Conservation (phyloP, 35 echinoderm and acorn worm species). For the Chiridota heheva region DNA sequence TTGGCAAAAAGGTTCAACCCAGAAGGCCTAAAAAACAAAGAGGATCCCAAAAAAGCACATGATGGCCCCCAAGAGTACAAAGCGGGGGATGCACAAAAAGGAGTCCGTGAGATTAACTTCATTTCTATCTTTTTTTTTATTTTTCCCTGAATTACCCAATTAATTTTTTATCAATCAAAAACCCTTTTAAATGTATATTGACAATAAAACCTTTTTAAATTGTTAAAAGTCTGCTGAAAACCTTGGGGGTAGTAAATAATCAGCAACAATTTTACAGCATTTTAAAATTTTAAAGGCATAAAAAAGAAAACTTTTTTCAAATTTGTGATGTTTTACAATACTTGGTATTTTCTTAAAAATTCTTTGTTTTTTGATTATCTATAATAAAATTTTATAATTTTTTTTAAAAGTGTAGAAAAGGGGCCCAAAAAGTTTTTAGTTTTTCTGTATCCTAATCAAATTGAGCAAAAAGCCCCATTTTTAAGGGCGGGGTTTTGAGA, state of each 20-base stretch:
- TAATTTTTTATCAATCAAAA: neutral
- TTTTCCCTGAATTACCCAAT: neutral
- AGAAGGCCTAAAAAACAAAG: constrained; percentile 54
- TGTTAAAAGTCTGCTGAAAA: too few species aligned
- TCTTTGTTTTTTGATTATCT: neutral
- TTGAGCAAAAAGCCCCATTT: too few species aligned
- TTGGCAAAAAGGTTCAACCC: constrained; percentile 18
- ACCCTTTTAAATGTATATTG: neutral
- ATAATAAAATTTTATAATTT: neutral
- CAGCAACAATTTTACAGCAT: too few species aligned
- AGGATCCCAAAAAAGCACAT: constrained; percentile 67
- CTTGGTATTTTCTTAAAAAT: neutral
- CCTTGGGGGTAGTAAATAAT: neutral
- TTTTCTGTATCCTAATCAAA: too few species aligned
- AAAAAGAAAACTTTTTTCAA: neutral
- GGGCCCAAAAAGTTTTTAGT: too few species aligned
- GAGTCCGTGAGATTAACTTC: constrained; percentile 45
- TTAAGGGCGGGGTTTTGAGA: too few species aligned
- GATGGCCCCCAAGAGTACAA: constrained; percentile 80
- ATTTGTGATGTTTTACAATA: too few species aligned
- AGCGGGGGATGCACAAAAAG: constrained; percentile 67
- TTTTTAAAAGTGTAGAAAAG: too few species aligned
- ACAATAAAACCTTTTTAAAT: too few species aligned
- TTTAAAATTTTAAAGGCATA: too few species aligned
- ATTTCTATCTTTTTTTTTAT: neutral